Base-by-base conservation (phyloP, 2,113 vertebrate species). In the Sorex fumeus region DNA sequence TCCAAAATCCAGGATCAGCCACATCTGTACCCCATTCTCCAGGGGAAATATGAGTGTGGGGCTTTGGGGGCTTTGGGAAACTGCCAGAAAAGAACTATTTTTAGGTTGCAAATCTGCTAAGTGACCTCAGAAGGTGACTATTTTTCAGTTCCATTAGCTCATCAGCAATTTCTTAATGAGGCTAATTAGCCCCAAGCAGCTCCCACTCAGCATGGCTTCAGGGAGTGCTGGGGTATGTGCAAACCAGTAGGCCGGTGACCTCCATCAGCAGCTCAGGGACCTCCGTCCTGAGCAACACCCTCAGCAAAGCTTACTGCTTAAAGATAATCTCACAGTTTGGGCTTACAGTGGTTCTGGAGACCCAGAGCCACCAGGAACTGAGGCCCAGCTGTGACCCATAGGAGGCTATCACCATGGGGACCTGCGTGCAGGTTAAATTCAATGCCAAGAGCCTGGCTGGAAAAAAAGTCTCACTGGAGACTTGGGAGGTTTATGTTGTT, bases 131-230 rank as follows among this genome's bases (percentile, higher is more conserved):
- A 91, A 82, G 72, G 50, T 96, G 77, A 92, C 87, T 82, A 81
- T 45, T n/a, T 95, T 94, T 96, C 50, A 43, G n/a, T 91, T 72
- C 69, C 74, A 75, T 87, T 92, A 92, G 69, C 40, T 95, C 47
- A 40, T 84, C 88, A 86, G 84, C 88, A 77, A 40, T 92, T 94
- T 95, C 85, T 88, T 90, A 93, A 94, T 92, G 76, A 94, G 79
- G 7, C 71, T 90, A 90, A 94, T 94, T 93, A 95, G 57, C 82
- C 67, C 79, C 36, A 84, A 84, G 85, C 66, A 83, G 50, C 64
- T 91, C 82, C 88, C 74, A 71, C 19, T 13, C 77, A 1, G 0
- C 23, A 30, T 60, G 75, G 60, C 60, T 83, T 90, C 11, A 0
- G 43, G 3, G 34, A 91, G 66, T 77, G 40, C 36, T 21, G 62